Evolutionary conservation across 2,888 invertebrate species (phyloP).

Genomic region (Buathra laborator): DNA sequence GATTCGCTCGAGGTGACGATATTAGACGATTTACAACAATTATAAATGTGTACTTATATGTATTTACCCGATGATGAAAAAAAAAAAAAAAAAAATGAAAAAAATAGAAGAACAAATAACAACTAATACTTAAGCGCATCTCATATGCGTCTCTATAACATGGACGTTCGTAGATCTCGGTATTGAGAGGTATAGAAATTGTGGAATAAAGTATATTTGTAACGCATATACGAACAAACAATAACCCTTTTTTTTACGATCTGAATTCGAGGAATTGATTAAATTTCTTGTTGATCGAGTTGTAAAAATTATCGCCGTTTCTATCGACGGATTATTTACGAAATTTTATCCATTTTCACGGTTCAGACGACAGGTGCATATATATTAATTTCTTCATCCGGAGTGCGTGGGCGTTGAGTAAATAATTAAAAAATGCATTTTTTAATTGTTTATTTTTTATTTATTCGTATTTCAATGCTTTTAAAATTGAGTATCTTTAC

Average conservation of each 20-base stretch:
- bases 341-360: not conserved
- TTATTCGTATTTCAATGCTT: constrained; percentile 21
- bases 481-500: constrained; percentile 58
- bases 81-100: not conserved
- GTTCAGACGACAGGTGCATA: not conserved
- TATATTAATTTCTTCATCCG: not conserved
- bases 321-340: not conserved
- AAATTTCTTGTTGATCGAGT: not conserved
- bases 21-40: constrained; percentile 66
- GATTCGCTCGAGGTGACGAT: constrained; percentile 25
- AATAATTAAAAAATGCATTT: constrained; percentile 17
- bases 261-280: too few relatives aligned
- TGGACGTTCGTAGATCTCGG: constrained; percentile 64
- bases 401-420: not conserved
- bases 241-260: not conserved
- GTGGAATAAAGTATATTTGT: constrained; percentile 81
- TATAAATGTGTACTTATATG: constrained; percentile 78
- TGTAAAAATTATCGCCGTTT: not conserved
- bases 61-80: constrained; percentile 64
- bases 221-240: constrained; percentile 70
- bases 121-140: constrained; percentile 65
- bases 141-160: constrained; percentile 67
- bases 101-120: constrained; percentile 15
- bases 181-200: constrained; percentile 65
- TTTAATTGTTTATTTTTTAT: not conserved